Percentiles rank a stretch among this genome's conserved stretches.
These are phyloP conservation scores for Danio tinwini DNA, from an alignment of 2,797 vertebrate species.

Conservation along the genomic window DNA sequence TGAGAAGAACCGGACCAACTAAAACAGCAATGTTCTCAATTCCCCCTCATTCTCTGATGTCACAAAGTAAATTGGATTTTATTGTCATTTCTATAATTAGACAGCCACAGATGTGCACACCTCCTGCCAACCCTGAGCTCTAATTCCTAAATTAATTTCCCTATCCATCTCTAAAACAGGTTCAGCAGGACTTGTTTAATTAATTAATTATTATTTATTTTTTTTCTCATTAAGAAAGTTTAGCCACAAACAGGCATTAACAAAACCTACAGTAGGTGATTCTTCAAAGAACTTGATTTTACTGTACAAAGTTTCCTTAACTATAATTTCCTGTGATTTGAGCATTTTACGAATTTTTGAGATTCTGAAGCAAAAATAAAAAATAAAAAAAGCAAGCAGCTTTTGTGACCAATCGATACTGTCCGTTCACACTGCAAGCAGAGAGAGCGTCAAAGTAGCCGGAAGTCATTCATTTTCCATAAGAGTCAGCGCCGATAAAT, in stretches of 20 bases:
- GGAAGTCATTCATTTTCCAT: too few species aligned
- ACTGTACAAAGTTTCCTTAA: too few species aligned
- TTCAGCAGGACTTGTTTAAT: conserved; percentile 20
- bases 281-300: too few species aligned
- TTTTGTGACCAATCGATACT: too few species aligned
- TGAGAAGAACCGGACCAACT: conserved; percentile 22
- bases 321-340: too few species aligned
- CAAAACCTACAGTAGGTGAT: neutral
- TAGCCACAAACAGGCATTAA: conserved; percentile 10
- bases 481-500: too few species aligned
- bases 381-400: too few species aligned
- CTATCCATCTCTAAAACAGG: conserved; percentile 48
- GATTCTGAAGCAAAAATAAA: too few species aligned
- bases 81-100: conserved; percentile 79
- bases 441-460: too few species aligned
- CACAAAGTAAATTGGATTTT: conserved; percentile 57
- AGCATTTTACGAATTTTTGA: too few species aligned
- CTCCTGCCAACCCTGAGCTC: conserved; percentile 72
- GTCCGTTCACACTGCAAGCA: too few species aligned
- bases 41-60: conserved; percentile 6
- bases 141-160: conserved; percentile 68
- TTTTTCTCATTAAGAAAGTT: conserved; percentile 33
- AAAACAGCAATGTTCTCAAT: neutral
- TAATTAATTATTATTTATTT: neutral
- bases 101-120: conserved; percentile 74